Conservation (phyloP, 2,797 vertebrate genomes). For the Mormyrus hasselquistii region DNA sequence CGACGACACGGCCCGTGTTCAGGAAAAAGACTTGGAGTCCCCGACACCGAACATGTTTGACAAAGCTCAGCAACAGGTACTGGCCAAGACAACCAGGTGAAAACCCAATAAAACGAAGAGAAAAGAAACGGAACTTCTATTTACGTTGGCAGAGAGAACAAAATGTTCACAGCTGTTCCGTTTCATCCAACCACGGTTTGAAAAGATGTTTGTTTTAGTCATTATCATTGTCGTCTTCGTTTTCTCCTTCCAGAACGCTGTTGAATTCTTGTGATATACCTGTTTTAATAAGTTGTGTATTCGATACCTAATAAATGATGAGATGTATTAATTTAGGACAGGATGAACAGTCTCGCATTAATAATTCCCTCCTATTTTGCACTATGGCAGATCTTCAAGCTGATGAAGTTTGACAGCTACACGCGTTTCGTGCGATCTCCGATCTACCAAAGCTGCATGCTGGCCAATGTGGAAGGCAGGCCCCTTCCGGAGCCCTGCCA, state of each 20-base stretch:
- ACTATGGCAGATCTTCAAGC: constrained; percentile 81
- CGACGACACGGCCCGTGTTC: constrained; percentile 69
- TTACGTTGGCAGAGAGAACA: background rate
- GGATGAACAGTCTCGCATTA: background rate
- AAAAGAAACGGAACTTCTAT: background rate
- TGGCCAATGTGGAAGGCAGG: constrained; percentile 75
- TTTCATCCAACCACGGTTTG: background rate
- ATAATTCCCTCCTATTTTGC: background rate
- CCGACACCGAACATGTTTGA: constrained; percentile 72
- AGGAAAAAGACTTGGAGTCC: constrained; percentile 63
- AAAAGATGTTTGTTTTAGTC: background rate
- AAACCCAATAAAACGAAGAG: background rate
- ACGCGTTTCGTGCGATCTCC: constrained; percentile 94
- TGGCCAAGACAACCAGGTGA: background rate
- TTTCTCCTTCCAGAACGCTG: background rate
- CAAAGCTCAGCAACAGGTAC: constrained; percentile 72
- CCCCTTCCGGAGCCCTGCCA: constrained; percentile 58
- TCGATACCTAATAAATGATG: background rate
- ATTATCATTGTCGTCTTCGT: background rate
- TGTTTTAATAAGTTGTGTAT: background rate
- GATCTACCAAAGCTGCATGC: constrained; percentile 83
- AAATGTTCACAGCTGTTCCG: background rate
- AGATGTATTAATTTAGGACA: background rate
- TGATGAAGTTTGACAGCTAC: constrained; percentile 99
- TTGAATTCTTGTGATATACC: background rate